Evolutionary conservation across 2,888 invertebrate species (phyloP), one percentile per base, ranked within the genome.

Genomic region (Panzeria rudis): DNA sequence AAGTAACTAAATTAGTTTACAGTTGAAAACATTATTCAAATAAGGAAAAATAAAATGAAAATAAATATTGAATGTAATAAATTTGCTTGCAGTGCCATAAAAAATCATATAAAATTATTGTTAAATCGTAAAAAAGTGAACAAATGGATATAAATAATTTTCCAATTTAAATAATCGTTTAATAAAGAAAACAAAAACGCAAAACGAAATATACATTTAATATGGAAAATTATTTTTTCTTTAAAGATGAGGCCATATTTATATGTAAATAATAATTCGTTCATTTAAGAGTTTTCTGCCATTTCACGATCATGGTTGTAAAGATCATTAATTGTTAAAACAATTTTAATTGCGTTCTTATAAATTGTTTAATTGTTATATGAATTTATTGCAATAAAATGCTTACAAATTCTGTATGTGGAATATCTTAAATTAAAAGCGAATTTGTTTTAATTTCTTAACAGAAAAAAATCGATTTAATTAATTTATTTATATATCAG

Each of bases 271-370:
- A n/a, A 76, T 54, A 56, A 32, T 44, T 29, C 15, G 8, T 32
- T 41, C 6, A 32, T 54, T 41, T 7, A 44, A 50, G 9, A 71
- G 62, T 32, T 78, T 78, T 61, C 13, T 32, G 20, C 62, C n/a
- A 29, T 29, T 29, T 4, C 29, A 29, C 13, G 41, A 69, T 41
- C 38, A 66, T 76, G 52, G 17, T 68, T 68, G 32, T 23, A 29
- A 15, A 32, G 29, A 71, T 62, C 41, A 62, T 62, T 69, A 79
- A 68, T 66, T 6, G n/a, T 52, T 41, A n/a, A 59, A 73, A 50
- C 15, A 66, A 68, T 59, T 72, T 72, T 73, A 73, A 80, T 80
- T 80, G 17, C 64, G 11, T 72, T 64, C 44, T 17, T 20, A 9
- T 13, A 62, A 69, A 54, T 32, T 44, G 0, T 13, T 25, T 35